phyloP scores from a whole-genome alignment of 2,797 vertebrate species.

The Ceyx erithaca region DNA sequence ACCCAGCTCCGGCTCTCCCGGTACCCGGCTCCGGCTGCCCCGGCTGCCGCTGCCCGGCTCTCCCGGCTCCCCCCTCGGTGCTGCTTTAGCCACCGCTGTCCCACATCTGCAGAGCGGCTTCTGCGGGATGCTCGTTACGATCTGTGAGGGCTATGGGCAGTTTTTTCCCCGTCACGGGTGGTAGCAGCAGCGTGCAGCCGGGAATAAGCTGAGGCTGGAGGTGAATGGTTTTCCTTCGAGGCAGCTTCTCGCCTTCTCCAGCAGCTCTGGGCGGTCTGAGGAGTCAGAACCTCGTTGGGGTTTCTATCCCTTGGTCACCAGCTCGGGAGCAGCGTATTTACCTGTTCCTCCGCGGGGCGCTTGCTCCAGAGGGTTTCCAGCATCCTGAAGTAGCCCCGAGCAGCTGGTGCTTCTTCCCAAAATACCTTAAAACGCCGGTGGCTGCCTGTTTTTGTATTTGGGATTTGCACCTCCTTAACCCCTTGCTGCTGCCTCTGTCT shows the following conservation, averaged over 20 bases:
- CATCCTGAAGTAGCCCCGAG: neutral
- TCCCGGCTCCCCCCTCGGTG: neutral
- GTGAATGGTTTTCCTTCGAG: neutral
- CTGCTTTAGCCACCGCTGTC: neutral
- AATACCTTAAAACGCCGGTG: neutral
- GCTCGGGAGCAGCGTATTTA: neutral
- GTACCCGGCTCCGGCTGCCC: neutral
- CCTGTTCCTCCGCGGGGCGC: rapidly evolving
- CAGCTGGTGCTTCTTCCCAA: neutral
- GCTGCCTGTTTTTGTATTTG: neutral
- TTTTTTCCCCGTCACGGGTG: rapidly evolving
- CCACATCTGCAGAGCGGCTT: rapidly evolving
- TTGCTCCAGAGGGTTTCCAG: rapidly evolving
- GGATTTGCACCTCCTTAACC: neutral
- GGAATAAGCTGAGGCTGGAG: neutral
- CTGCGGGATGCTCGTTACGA: rapidly evolving
- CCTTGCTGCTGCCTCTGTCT: neutral
- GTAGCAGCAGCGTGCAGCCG: rapidly evolving
- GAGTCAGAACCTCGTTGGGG: neutral
- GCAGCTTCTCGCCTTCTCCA: neutral
- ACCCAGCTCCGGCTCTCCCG: neutral
- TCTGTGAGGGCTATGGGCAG: rapidly evolving
- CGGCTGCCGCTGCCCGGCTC: neutral
- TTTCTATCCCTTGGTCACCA: neutral
- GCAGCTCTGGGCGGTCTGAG: neutral